These are phyloP conservation scores for Platysternon megacephalum DNA, from an alignment of 2,113 vertebrate genomes.

Conservation along the genomic window DNA sequence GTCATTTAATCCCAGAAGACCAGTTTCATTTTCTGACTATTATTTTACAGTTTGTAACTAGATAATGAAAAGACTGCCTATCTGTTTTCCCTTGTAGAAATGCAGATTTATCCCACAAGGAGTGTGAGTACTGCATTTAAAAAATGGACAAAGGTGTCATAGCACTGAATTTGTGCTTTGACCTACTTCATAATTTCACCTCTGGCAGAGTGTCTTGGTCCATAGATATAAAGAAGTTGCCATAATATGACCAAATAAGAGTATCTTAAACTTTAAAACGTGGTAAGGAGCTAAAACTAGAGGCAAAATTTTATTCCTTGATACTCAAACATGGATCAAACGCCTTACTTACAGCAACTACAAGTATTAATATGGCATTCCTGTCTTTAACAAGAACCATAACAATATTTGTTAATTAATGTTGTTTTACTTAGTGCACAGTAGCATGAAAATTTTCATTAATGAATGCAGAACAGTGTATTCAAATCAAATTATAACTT, in stretches of 20 bases:
- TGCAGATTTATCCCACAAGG: not conserved
- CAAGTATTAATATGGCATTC: not conserved
- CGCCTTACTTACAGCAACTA: not conserved
- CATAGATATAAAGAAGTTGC: not conserved
- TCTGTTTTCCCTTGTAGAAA: not conserved
- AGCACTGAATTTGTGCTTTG: not conserved
- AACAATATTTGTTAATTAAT: not conserved
- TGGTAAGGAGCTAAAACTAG: not conserved
- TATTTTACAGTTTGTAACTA: not conserved
- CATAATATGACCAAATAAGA: not conserved
- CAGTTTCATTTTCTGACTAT: not conserved
- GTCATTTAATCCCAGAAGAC: not conserved
- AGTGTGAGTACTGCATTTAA: not conserved
- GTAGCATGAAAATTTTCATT: not conserved
- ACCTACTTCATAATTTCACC: not conserved
- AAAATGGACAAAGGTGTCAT: not conserved
- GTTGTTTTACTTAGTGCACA: not conserved
- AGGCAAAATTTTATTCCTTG: not conserved
- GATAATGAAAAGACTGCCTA: not conserved
- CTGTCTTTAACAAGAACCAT: not conserved
- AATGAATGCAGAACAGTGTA: not conserved
- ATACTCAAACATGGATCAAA: too few relatives aligned
- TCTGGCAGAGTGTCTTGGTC: not conserved
- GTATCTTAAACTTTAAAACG: not conserved
- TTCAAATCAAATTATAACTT: not conserved